phyloP scores from a whole-genome alignment of 2,797 vertebrate species.

The Paedocypris micromegethes region DNA sequence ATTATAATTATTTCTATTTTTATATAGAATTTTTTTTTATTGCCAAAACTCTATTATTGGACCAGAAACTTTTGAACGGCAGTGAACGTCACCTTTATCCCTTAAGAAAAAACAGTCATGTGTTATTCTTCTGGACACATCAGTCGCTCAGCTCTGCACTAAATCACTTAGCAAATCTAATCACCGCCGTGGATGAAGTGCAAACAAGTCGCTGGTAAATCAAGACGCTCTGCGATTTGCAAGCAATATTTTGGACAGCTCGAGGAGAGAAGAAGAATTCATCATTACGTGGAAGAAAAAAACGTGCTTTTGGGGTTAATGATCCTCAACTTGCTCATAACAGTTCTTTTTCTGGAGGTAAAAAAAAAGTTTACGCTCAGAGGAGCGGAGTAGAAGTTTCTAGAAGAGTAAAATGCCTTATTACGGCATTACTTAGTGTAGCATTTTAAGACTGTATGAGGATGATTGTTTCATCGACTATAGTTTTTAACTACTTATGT shows the following conservation, averaged over 20 bases:
- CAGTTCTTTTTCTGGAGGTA: slow-evolving; percentile 38
- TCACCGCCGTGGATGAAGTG: slow-evolving; percentile 29
- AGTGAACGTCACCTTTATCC: too few species aligned
- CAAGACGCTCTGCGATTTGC: slow-evolving; percentile 18
- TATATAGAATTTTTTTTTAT: too few species aligned
- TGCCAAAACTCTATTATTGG: too few species aligned
- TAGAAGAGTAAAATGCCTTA: slow-evolving; percentile 31
- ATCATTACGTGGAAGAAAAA: slow-evolving; percentile 24
- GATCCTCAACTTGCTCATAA: slow-evolving; percentile 47
- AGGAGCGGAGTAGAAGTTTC: slow-evolving; percentile 2
- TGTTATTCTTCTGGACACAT: too few species aligned
- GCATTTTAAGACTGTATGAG: slow-evolving; percentile 23
- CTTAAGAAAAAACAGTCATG: too few species aligned
- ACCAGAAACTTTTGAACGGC: too few species aligned
- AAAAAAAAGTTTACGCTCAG: slow-evolving; percentile 32
- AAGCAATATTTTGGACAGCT: slow-evolving; percentile 49
- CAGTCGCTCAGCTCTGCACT: too few species aligned
- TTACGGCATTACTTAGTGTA: slow-evolving; percentile 36
- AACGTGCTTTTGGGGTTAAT: slow-evolving; percentile 41
- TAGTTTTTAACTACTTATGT: too few species aligned
- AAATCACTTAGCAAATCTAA: slow-evolving; percentile 25
- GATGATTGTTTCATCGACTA: too few species aligned
- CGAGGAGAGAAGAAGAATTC: slow-evolving; percentile 16
- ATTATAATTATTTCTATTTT: too few species aligned
- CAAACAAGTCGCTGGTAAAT: slow-evolving; percentile 24